Conservation (phyloP, 1,140 invertebrate species). For the Helicorthomorpha holstii region DNA sequence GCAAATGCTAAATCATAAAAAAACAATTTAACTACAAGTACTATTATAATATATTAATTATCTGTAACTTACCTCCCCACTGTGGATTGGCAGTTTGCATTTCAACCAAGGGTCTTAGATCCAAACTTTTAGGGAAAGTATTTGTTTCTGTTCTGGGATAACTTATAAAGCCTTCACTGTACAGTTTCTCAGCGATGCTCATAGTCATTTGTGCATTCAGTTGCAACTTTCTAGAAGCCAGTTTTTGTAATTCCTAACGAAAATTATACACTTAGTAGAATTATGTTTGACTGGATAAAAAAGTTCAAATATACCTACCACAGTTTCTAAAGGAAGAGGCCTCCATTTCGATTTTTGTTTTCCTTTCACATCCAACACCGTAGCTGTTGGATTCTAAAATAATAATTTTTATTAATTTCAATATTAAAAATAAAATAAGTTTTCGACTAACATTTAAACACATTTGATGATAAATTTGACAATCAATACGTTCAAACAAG, state of each 20-base stretch:
- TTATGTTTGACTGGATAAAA: too few relatives aligned
- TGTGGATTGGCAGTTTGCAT: constrained; percentile 47
- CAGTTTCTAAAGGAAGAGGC: constrained; percentile 84
- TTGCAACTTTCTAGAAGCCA: constrained; percentile 72
- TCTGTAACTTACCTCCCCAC: constrained; percentile 73
- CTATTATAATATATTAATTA: too few relatives aligned
- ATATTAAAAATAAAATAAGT: too few relatives aligned
- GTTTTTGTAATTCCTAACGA: constrained; percentile 88
- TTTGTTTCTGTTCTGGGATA: constrained; percentile 95
- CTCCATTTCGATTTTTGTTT: constrained; percentile 95
- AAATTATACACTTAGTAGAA: too few relatives aligned
- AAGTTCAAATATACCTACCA: too few relatives aligned
- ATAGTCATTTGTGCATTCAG: constrained; percentile 92
- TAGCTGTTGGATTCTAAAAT: constrained; percentile 51
- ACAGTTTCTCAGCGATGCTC: constrained; percentile 82
- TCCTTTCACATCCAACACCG: constrained; percentile 58
- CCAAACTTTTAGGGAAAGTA: constrained; percentile 80
- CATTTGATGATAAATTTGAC: constrained; percentile 60
- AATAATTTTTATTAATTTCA: too few relatives aligned
- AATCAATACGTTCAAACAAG: constrained; percentile 73
- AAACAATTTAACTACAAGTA: not conserved
- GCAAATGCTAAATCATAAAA: constrained; percentile 45
- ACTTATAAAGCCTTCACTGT: constrained; percentile 86
- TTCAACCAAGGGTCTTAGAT: constrained; percentile 58
- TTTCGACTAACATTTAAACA: constrained; percentile 24